Evolutionary conservation across 2,797 vertebrate genomes (phyloP), one percentile per base, ranked within the genome.

Genomic region (Eremophila alpestris): DNA sequence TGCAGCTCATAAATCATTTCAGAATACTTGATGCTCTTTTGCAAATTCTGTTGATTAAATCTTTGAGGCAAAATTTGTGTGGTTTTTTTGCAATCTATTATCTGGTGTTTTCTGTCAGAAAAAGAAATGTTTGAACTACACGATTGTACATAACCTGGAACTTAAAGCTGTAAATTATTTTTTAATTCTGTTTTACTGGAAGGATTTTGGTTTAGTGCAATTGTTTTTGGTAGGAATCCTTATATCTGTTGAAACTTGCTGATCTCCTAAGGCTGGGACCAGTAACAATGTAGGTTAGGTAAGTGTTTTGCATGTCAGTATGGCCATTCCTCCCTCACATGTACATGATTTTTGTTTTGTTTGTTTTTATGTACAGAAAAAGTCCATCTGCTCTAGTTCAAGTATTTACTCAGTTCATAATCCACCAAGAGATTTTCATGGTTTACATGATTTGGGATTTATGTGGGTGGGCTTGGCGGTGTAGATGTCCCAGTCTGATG

Each of bases 31-130:
- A 70, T 86, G 54, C 48, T 58, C 19, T 68, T 88, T 88, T 94
- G 74, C 41, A 76, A 84, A 93, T 80, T 24, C 41, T 60, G 2
- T 70, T 93, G 64, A 91, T 92, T 85, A 83, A 86, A 73, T 90
- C 23, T 81, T 65, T 36, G 69, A 59, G 69, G 51, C 59, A 83
- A 92, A 93, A 87, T 52, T n/a, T 51, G 7, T 83, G 49, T 62
- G 29, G 1, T 16, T 56, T 76, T 82, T 78, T 90, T 76, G 8
- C 65, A 58, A 63, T 83, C 41, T 32, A 1, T 55, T 94, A 20
- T 48, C 46, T 75, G 43, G 1, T 70, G 7, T 68, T 87, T 85
- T 83, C 62, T 91, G 36, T 83, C 63, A 83, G 65, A 83, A 83
- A 79, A 69, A 69, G 5, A 83, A 83, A 19, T 74, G 52, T 29